A percentile compares a stretch with the other conserved stretches of the same genome.
These are phyloP conservation scores for Scyliorhinus canicula DNA, from an alignment of 2,797 vertebrate genomes.

Conservation along the genomic window DNA sequence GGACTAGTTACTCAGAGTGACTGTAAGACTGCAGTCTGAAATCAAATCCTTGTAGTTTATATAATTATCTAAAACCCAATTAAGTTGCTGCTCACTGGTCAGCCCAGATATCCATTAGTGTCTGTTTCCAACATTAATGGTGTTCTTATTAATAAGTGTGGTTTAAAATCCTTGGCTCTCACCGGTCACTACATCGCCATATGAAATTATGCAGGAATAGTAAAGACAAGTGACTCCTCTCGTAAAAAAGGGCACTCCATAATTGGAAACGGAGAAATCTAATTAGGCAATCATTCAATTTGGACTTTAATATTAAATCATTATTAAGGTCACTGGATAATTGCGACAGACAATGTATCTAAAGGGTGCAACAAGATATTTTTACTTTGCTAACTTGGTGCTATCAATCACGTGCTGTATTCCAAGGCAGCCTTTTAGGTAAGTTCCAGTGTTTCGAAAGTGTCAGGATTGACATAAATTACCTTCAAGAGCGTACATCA, in stretches of 20 bases:
- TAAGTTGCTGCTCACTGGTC: neutral
- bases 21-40: neutral
- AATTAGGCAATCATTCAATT: constrained; percentile 16
- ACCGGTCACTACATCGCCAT: neutral
- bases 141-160: neutral
- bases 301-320: constrained; percentile 9
- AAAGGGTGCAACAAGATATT: neutral
- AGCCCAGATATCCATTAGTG: neutral
- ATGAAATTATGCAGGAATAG: constrained; percentile 24
- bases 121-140: neutral
- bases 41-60: neutral
- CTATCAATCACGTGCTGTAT: neutral
- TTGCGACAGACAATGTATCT: neutral
- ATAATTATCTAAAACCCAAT: neutral
- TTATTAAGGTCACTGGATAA: constrained; percentile 26
- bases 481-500: constrained; percentile 99
- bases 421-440: neutral
- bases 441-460: neutral
- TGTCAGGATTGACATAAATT: constrained; percentile 47
- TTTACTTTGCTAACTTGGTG: neutral
- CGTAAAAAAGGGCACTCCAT: neutral
- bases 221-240: constrained; percentile 22
- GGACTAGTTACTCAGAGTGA: neutral
- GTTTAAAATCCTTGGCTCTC: neutral
- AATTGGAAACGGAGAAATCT: neutral